Evolutionary conservation across 2,113 vertebrate genomes (phyloP), one percentile per base, ranked within the genome.

Genomic region (Ariopsis seemanni): DNA sequence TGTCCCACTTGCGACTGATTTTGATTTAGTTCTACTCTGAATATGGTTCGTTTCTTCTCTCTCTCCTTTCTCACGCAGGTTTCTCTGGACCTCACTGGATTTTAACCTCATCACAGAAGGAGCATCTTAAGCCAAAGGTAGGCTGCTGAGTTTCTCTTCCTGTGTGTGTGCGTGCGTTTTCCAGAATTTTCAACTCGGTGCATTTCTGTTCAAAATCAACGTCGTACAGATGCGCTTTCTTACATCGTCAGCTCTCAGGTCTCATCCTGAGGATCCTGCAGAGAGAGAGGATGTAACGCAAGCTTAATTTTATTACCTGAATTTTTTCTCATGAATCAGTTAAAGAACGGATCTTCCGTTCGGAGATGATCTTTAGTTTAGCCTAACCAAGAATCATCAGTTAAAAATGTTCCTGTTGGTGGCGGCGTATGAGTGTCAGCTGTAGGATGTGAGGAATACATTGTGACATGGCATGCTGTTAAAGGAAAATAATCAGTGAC

Each of bases 71-170:
- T 30, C 74, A 25, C n/a, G n/a, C 79, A 90, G 89, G 79, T 62
- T 30, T 77, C 62, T 42, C 34, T 74, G 7, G 25, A 58, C 30
- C 53, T 83, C 30, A 25, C 63, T 50, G 67, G 69, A 87, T 48
- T 85, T 77, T 83, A 25, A 83, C 30, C 83, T 55, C n/a, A 53
- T 25, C 63, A 58, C 48, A 48, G 58, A 57, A 69, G 67, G 60
- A 52, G 14, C 27, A 69, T 75, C 60, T 60, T 75, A 58, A 74
- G 60, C 79, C 83, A 86, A 90, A 90, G 89, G 89, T 90, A 88
- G 79, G 86, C 12, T 22, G 57, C 57, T 48, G 18, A 53, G 48
- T 52, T 77, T 52, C 8, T 34, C 30, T 82, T 34, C 22, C 9
- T 5, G 0, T 0, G 53, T 30, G 77, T 55, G n/a, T 30, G 52